These are phyloP conservation scores for Drosophila testacea DNA, from an alignment of 2,888 invertebrate genomes.

Conservation along the genomic window DNA sequence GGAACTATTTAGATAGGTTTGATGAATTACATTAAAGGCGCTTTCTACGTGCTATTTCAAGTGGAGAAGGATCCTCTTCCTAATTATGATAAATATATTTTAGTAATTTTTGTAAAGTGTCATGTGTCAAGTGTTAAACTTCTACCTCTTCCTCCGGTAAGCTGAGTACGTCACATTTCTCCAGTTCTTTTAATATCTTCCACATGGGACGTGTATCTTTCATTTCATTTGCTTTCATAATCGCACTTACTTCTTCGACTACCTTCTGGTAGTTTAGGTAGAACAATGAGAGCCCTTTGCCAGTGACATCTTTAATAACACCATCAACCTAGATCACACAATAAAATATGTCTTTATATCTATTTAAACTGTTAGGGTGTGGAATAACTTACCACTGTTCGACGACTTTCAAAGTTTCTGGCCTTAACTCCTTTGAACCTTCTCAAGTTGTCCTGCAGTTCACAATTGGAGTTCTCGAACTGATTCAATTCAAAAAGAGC, in stretches of 20 bases:
- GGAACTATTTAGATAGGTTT: constrained; percentile 77
- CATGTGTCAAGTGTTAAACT: no score
- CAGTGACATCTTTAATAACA: constrained; percentile 76
- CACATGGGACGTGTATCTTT: constrained; percentile 77
- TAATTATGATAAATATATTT: no score
- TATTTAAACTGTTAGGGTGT: accelerated
- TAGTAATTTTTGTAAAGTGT: no score
- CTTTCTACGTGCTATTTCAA: constrained; percentile 75
- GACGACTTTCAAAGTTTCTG: constrained; percentile 67
- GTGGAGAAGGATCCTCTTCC: constrained; percentile 70
- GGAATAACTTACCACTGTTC: constrained; percentile 63
- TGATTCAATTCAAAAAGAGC: constrained; percentile 77
- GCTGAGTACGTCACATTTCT: constrained; percentile 80
- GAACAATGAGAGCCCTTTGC: constrained; percentile 73
- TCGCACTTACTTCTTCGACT: constrained; percentile 61
- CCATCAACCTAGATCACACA: constrained; percentile 66
- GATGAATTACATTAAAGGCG: constrained; percentile 77
- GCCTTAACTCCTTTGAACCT: constrained; percentile 76
- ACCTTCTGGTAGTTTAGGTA: constrained; percentile 71
- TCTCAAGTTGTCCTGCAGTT: constrained; percentile 67
- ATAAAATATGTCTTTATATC: not conserved
- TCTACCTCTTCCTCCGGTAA: constrained; percentile 68
- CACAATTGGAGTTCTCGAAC: constrained; percentile 73
- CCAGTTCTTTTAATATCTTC: constrained; percentile 77
- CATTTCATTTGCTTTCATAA: constrained; percentile 51